Conservation (phyloP, 2,888 invertebrate species). For the Rotaria macrura region DNA sequence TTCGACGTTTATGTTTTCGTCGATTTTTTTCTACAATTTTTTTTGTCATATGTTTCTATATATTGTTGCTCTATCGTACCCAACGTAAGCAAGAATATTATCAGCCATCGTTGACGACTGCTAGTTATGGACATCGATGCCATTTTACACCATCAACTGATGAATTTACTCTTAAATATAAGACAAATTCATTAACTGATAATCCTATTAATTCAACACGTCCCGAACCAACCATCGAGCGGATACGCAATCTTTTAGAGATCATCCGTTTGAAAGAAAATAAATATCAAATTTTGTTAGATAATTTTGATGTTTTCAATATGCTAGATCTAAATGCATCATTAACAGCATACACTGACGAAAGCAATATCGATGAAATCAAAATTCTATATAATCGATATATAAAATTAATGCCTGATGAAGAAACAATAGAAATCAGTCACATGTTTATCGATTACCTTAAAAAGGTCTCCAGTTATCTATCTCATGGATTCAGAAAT, state of each 20-base stretch:
- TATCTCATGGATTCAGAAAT: not conserved
- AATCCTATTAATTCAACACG: not conserved
- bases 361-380: not conserved
- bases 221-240: not conserved
- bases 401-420: not conserved
- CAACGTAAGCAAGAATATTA: not conserved
- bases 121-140: not conserved
- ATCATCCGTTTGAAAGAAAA: not conserved
- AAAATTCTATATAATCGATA: not conserved
- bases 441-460: not conserved
- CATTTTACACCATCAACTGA: not conserved
- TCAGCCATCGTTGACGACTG: not conserved
- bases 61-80: not conserved
- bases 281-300: not conserved
- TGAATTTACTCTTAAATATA: not conserved
- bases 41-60: not conserved
- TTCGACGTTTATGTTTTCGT: not conserved
- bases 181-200: not conserved
- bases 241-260: not conserved
- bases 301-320: not conserved
- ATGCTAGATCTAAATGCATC: not conserved
- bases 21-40: not conserved
- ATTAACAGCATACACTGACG: not conserved
- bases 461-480: not conserved
- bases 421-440: not conserved